phyloP scores from a whole-genome alignment of 2,113 vertebrate genomes.

The Neotragus moschatus region DNA sequence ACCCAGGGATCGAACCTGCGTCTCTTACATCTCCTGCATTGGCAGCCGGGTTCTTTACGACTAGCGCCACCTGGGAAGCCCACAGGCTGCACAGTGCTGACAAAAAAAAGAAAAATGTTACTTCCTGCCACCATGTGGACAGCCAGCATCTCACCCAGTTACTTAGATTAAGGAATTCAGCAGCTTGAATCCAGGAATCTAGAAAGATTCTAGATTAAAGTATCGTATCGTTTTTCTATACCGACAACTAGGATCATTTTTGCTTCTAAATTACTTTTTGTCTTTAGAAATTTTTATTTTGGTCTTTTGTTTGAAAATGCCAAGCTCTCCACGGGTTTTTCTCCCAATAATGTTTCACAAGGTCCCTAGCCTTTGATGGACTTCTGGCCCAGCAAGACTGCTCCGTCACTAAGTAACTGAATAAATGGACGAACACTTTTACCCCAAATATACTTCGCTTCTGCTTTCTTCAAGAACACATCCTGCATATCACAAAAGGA shows the following conservation, averaged over 20 bases:
- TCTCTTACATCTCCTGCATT: not conserved
- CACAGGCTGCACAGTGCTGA: not conserved
- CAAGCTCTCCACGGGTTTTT: not conserved
- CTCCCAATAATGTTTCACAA: not conserved
- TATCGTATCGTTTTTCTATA: rapidly evolving
- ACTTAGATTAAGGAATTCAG: not conserved
- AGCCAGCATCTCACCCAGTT: rapidly evolving
- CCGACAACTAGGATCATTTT: not conserved
- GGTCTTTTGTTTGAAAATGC: not conserved
- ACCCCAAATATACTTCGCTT: not conserved
- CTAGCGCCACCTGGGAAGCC: not conserved
- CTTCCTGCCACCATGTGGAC: rapidly evolving
- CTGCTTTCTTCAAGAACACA: not conserved
- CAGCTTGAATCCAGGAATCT: not conserved
- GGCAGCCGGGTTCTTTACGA: not conserved
- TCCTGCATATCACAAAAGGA: not conserved
- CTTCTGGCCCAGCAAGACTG: not conserved
- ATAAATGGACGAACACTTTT: not conserved
- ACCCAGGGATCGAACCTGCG: not conserved
- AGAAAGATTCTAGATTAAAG: not conserved
- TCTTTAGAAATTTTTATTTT: not conserved
- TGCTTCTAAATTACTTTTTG: not conserved
- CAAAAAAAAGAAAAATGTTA: not conserved
- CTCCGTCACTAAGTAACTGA: not conserved
- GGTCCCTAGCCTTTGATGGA: not conserved